phyloP scores from a whole-genome alignment of 2,113 vertebrate genomes.

The Rafetus swinhoei region DNA sequence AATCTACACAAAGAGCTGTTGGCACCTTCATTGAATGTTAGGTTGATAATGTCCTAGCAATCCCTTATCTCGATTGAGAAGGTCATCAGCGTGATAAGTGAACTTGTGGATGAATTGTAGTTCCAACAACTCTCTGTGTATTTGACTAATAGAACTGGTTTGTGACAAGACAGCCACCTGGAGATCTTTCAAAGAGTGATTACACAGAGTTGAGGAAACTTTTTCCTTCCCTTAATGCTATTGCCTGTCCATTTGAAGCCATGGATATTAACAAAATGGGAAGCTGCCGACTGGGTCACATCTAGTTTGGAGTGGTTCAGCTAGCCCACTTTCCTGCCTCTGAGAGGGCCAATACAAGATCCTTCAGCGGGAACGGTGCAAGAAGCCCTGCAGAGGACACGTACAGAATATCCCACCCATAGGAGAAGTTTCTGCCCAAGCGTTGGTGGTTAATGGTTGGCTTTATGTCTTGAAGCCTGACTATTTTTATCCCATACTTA shows the following conservation, averaged over 20 bases:
- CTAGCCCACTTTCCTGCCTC: neutral
- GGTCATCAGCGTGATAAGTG: no score
- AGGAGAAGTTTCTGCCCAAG: neutral
- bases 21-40: no score
- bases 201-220: neutral
- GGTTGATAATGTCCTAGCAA: no score
- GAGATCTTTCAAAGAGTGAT: no score
- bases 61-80: no score
- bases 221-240: neutral
- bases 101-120: no score
- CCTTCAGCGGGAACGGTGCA: neutral
- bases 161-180: no score
- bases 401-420: neutral
- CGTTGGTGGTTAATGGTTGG: neutral
- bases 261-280: neutral
- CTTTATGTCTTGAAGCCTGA: neutral
- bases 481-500: neutral
- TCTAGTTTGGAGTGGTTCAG: no score
- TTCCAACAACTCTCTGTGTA: no score
- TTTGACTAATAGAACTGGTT: no score
- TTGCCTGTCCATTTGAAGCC: neutral
- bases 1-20: no score
- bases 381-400: neutral
- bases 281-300: rapidly evolving
- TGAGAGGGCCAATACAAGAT: neutral